Conservation (phyloP, 2,797 vertebrate species). For the Lindbergichthys nudifrons region DNA sequence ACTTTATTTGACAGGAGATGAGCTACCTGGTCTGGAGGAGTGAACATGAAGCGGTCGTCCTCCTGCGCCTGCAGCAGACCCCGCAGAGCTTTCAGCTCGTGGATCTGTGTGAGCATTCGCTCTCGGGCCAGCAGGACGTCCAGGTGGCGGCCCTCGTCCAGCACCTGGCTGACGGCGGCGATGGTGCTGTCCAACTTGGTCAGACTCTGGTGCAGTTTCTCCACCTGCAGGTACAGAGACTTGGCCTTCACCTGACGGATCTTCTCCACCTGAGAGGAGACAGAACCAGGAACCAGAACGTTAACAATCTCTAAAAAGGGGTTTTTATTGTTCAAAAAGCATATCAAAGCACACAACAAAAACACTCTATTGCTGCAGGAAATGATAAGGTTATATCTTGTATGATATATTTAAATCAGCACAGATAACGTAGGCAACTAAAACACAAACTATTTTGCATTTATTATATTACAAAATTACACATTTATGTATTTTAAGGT, state of each 20-base stretch:
- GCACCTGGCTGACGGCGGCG: constrained; percentile 94
- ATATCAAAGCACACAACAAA: background rate
- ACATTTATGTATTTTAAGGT: background rate
- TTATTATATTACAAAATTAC: too few relatives aligned
- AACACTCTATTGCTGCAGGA: background rate
- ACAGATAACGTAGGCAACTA: too few relatives aligned
- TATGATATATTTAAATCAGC: too few relatives aligned
- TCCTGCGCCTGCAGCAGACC: constrained; percentile 95
- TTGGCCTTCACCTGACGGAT: constrained; percentile 99
- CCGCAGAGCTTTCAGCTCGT: constrained; percentile 94
- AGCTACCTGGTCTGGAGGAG: constrained; percentile 91
- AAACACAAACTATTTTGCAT: too few relatives aligned
- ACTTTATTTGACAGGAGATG: too few relatives aligned
- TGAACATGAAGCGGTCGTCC: constrained; percentile 97
- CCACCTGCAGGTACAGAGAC: constrained; percentile 97
- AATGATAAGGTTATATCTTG: too few relatives aligned
- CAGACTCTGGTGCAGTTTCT: constrained; percentile 96
- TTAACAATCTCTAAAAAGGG: background rate
- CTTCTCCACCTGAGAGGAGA: constrained; percentile 91
- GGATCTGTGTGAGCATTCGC: constrained; percentile 96
- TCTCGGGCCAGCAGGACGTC: constrained; percentile 95
- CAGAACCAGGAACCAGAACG: background rate
- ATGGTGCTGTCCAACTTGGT: constrained; percentile 97
- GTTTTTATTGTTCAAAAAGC: background rate
- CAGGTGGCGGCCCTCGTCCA: constrained; percentile 94